Base-by-base conservation (phyloP, 1,140 invertebrate species). In the Camponotus floridanus region DNA sequence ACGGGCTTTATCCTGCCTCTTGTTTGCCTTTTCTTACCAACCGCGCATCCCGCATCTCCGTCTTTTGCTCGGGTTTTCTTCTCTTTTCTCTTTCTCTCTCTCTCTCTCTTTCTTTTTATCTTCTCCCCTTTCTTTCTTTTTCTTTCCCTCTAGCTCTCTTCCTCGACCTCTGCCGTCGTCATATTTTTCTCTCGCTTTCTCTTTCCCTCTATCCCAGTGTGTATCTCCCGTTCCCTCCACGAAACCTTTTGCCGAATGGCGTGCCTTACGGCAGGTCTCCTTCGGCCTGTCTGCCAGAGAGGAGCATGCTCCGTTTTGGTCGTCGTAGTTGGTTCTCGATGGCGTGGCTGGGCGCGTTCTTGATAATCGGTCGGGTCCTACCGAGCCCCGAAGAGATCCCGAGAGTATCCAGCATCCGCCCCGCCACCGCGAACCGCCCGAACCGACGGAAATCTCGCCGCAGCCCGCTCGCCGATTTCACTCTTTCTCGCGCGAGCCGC, bases 11-110 rank as follows among this genome's bases (percentile, higher is more conserved):
- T 91, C 73, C 88, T 62, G 73, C 81, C 86, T 51, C 48, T 87
- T 90, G 89, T 90, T 90, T 90, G 90, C 89, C 90, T 91, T 91
- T 91, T 91, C 88, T 89, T 91, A 88, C 85, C 68, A 90, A 87
- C 79, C 87, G 68, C 59, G 64, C 70, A 59, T 45, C 74, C 67
- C 45, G 42, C 33, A 39, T 51, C 59, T 51, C 85, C 45, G 64
- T 80, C 76, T 80, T 67, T 61, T 67, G 59, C 79, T 87, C 51
- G 31, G 76, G 65, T 88, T 90, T 59, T 42, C 67, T 51, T 67
- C 31, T 64, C 64, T 33, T 13, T 33, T 36, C 11, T 39, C 26
- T 9, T 36, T 21, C 45, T 65, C 31, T 0, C 26, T 21, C 21
- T 26, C 2, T n/a, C 42, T 21, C n/a, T 57, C 59, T 5, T 3